Percentiles rank a stretch among this genome's conserved stretches.
phyloP scores from a whole-genome alignment of 2,113 vertebrate genomes.

The Carlito syrichta region DNA sequence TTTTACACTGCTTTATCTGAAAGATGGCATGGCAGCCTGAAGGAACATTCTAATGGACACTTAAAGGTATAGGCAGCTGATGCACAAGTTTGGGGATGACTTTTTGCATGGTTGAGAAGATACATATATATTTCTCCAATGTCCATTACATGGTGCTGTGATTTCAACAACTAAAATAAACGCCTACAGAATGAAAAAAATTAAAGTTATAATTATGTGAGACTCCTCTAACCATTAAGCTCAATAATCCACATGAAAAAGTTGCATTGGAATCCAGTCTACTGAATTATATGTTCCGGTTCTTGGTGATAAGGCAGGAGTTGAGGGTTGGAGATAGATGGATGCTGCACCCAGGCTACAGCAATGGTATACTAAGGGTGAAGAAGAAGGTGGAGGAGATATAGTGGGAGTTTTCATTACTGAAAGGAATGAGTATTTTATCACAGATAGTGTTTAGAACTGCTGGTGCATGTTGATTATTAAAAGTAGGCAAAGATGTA shows the following conservation, averaged over 20 bases:
- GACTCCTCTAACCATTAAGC: not conserved
- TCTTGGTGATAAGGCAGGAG: not conserved
- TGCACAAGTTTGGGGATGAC: not conserved
- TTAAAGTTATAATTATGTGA: not conserved
- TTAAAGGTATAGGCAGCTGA: not conserved
- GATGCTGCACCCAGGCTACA: not conserved
- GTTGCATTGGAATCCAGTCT: not conserved
- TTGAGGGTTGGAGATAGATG: not conserved
- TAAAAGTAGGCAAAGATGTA: not conserved
- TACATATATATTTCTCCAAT: not conserved
- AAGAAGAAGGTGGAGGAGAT: not conserved
- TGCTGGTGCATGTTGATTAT: not conserved
- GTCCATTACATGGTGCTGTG: not conserved
- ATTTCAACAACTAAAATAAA: not conserved
- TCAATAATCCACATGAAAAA: not conserved
- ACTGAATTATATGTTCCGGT: not conserved
- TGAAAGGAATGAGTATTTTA: not conserved
- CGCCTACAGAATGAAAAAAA: not conserved
- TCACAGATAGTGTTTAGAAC: not conserved
- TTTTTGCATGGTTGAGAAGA: not conserved
- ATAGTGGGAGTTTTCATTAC: not conserved
- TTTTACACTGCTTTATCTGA: not conserved
- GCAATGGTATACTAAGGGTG: not conserved
- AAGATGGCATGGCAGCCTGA: not conserved
- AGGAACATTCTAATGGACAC: not conserved